A percentile compares a stretch with the other conserved stretches of the same genome.
Evolutionary conservation across 2,888 invertebrate species (phyloP).

Genomic region (Agapostemon virescens): DNA sequence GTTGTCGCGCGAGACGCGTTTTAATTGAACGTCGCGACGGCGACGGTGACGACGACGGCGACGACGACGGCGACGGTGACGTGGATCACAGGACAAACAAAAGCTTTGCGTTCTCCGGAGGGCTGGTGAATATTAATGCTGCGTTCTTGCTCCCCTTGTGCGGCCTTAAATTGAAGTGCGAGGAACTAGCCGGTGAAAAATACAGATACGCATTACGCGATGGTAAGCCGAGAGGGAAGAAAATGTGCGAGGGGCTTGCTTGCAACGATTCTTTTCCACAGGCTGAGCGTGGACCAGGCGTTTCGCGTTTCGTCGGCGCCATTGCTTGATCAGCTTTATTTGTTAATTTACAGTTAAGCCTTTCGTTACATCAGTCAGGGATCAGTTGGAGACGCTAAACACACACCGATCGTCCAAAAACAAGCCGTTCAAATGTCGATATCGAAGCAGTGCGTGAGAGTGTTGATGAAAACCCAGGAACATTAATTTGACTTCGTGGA

Average conservation of each 20-base stretch:
- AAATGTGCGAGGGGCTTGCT: constrained; percentile 7
- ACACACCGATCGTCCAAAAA: too few species aligned
- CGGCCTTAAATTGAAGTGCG: constrained; percentile 93
- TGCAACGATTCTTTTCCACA: not conserved
- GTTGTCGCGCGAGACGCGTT: not conserved
- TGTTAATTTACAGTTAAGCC: constrained; percentile 9
- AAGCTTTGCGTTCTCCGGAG: constrained; percentile 44
- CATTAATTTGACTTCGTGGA: too few species aligned
- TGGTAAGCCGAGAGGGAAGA: constrained; percentile 83
- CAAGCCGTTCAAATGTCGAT: too few species aligned
- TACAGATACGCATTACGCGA: constrained; percentile 92
- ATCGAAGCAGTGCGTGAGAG: too few species aligned
- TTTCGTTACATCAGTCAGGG: too few species aligned
- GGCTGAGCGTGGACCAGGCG: not conserved
- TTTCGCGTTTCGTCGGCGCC: constrained; percentile 1
- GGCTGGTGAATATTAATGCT: constrained; percentile 60
- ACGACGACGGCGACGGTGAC: not conserved
- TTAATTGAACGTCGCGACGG: not conserved
- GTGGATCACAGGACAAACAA: constrained; percentile 42
- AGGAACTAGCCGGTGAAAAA: constrained; percentile 94
- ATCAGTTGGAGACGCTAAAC: too few species aligned
- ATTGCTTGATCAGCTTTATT: too few species aligned
- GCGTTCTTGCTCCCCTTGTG: constrained; percentile 54
- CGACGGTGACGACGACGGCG: too few species aligned
- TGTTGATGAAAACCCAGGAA: too few species aligned